These are phyloP conservation scores for Crenichthys baileyi DNA, from an alignment of 2,797 vertebrate species.

Conservation along the genomic window DNA sequence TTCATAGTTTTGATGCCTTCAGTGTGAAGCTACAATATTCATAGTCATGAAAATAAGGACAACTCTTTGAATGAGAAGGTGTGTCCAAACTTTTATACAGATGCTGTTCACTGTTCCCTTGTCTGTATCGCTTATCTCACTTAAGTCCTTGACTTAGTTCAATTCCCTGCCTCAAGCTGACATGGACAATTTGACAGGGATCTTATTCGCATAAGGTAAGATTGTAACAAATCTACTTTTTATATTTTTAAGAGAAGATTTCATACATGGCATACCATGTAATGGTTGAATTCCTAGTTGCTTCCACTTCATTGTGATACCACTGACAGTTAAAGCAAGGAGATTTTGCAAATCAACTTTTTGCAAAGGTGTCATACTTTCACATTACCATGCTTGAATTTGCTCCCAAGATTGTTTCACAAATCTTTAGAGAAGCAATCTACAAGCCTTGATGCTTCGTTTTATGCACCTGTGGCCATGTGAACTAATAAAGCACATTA, in stretches of 20 bases:
- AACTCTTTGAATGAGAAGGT: too few species aligned
- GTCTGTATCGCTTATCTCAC: neutral
- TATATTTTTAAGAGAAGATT: too few species aligned
- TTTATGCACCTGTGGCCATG: neutral
- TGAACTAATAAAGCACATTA: too few species aligned
- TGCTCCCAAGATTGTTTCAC: neutral
- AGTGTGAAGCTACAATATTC: too few species aligned
- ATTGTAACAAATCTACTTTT: neutral
- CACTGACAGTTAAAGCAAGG: neutral
- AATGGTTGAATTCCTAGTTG: neutral
- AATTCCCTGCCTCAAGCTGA: neutral
- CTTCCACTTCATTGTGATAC: neutral
- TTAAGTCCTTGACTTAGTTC: neutral
- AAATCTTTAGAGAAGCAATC: neutral
- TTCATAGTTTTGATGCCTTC: too few species aligned
- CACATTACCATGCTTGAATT: neutral
- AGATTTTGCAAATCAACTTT: neutral
- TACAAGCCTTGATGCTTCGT: neutral
- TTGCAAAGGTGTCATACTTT: neutral
- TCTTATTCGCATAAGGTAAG: neutral
- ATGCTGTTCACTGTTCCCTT: neutral
- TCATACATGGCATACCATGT: neutral
- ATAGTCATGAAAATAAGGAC: too few species aligned
- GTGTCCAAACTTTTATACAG: too few species aligned
- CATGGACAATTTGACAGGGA: neutral